phyloP scores from a whole-genome alignment of 2,797 vertebrate genomes.

The Avahi laniger region DNA sequence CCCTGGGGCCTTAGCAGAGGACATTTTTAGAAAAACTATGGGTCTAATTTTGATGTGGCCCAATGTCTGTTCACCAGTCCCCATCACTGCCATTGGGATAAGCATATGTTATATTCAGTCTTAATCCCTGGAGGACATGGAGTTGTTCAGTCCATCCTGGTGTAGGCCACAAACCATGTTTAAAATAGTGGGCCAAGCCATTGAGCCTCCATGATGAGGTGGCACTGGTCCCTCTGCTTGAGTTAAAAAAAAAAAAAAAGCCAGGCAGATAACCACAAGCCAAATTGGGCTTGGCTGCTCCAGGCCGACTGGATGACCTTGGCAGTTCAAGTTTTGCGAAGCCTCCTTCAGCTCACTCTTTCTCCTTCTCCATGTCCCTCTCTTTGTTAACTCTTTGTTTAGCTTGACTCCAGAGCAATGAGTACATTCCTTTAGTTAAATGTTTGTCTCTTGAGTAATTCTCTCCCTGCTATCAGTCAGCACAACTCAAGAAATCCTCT shows the following conservation, averaged over 20 bases:
- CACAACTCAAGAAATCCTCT: conserved; percentile 23
- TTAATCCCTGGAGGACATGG: conserved; percentile 77
- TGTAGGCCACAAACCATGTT: conserved; percentile 81
- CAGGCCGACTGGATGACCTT: conserved; percentile 4
- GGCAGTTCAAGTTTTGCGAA: conserved; percentile 54
- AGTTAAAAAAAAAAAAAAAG: conserved; percentile 38
- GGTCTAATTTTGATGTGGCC: conserved; percentile 60
- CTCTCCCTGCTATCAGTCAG: not conserved
- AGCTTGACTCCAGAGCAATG: conserved; percentile 65
- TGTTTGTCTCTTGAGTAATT: not conserved
- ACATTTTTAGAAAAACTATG: conserved; percentile 39
- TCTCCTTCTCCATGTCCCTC: conserved; percentile 46
- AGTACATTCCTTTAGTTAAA: conserved; percentile 13
- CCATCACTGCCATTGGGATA: conserved; percentile 60
- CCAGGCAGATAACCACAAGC: conserved; percentile 78
- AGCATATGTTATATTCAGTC: conserved; percentile 76
- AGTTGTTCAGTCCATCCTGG: conserved; percentile 75
- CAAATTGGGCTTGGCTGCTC: conserved; percentile 57
- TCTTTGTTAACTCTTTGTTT: conserved; percentile 68
- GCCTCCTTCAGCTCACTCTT: conserved; percentile 44
- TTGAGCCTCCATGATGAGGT: conserved; percentile 81
- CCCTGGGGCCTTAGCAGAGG: not conserved
- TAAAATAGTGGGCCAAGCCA: conserved; percentile 74
- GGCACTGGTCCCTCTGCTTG: conserved; percentile 64
- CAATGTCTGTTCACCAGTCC: conserved; percentile 76